Evolutionary conservation across 2,797 vertebrate species (phyloP).

Genomic region (Thaleichthys pacificus): DNA sequence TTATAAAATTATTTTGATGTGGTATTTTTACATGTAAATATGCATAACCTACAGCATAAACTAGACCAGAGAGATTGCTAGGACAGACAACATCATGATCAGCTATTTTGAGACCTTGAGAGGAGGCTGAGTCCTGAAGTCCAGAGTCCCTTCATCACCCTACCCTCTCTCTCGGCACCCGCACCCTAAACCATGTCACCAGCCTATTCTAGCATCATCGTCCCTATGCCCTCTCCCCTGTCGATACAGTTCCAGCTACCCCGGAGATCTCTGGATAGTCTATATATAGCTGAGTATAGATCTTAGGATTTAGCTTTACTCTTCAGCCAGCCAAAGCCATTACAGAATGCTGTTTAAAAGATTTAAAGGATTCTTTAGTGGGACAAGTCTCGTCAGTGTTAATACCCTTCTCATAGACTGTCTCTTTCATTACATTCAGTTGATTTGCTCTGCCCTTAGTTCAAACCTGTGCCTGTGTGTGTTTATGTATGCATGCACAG

Average conservation of each 20-base stretch:
- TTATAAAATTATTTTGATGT: constrained; percentile 18
- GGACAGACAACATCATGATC: constrained; percentile 44
- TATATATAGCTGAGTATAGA: constrained; percentile 52
- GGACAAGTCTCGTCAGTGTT: not conserved
- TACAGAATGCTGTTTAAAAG: not conserved
- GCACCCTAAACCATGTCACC: constrained; percentile 54
- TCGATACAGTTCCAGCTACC: constrained; percentile 53
- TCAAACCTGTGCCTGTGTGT: not conserved
- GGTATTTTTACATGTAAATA: constrained; percentile 33
- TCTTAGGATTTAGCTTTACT: constrained; percentile 35
- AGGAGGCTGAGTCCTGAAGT: constrained; percentile 48
- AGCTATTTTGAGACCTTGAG: constrained; percentile 59
- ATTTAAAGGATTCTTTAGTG: not conserved
- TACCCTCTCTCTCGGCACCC: too few species aligned
- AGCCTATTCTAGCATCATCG: not conserved
- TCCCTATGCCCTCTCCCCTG: constrained; percentile 50
- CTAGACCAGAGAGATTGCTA: constrained; percentile 43
- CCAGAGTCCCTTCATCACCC: not conserved
- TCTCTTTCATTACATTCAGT: constrained; percentile 21
- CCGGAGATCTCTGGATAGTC: constrained; percentile 45
- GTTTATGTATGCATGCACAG: constrained; percentile 2
- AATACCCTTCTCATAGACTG: not conserved
- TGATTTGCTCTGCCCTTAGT: constrained; percentile 26
- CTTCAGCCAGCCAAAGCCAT: not conserved
- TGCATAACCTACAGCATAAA: constrained; percentile 30